phyloP scores from a whole-genome alignment of 2,888 invertebrate species.

The Azorinus chamasolen region DNA sequence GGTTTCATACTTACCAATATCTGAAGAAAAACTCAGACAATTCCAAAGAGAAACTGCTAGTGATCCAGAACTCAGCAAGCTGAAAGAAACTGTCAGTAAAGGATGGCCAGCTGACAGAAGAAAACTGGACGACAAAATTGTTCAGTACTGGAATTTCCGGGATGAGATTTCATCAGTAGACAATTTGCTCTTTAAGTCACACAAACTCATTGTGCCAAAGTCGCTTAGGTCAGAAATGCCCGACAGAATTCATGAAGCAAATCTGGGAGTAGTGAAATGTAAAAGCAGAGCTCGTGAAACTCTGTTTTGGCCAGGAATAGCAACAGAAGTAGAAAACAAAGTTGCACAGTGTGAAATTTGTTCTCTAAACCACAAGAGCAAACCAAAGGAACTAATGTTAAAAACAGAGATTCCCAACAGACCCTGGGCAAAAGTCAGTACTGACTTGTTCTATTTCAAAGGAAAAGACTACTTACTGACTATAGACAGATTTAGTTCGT shows the following conservation, averaged over 20 bases:
- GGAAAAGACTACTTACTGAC: constrained; percentile 10
- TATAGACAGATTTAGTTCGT: constrained; percentile 11
- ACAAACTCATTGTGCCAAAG: constrained; percentile 30
- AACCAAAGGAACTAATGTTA: constrained; percentile 32
- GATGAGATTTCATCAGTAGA: constrained; percentile 45
- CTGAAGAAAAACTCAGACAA: constrained; percentile 6
- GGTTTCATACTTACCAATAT: constrained; percentile 18
- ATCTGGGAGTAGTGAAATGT: constrained; percentile 34
- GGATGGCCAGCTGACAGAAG: constrained; percentile 33
- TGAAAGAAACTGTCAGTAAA: neutral
- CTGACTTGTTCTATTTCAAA: constrained; percentile 21
- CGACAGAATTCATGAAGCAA: constrained; percentile 26
- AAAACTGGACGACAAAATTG: neutral
- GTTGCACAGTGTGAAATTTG: constrained; percentile 32
- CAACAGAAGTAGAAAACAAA: constrained; percentile 23
- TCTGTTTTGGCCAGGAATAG: constrained; percentile 33
- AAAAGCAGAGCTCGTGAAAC: constrained; percentile 25
- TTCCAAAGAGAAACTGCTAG: constrained; percentile 24
- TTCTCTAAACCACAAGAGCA: constrained; percentile 12
- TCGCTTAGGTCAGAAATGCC: constrained; percentile 36
- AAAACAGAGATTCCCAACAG: constrained; percentile 18
- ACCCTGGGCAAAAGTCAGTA: constrained; percentile 31
- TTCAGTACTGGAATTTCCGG: constrained; percentile 49
- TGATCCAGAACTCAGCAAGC: constrained; percentile 3
- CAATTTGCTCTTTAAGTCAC: constrained; percentile 7